Evolutionary conservation across 2,888 invertebrate species (phyloP).

Genomic region (Drosophila conformis): DNA sequence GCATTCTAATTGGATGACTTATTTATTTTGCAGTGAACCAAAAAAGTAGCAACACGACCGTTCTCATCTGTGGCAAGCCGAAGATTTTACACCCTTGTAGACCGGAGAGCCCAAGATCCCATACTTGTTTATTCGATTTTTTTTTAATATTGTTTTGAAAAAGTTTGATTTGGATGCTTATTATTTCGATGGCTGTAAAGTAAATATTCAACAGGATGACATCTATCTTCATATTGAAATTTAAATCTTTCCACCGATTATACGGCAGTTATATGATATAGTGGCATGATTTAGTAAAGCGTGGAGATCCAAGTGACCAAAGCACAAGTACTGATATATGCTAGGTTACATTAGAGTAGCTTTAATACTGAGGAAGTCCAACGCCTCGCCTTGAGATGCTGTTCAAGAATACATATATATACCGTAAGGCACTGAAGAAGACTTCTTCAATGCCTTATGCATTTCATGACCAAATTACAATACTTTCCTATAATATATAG

Average conservation of each 20-base stretch:
- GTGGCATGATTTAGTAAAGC: not conserved
- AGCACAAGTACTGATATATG: not conserved
- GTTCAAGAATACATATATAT: not conserved
- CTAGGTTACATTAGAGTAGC: not conserved
- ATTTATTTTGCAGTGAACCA: slow-evolving; percentile 32
- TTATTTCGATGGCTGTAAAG: too few species aligned
- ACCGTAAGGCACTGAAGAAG: not conserved
- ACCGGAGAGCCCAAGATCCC: not conserved
- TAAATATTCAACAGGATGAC: not conserved
- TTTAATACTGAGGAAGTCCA: not conserved
- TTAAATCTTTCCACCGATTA: not conserved
- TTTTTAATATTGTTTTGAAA: not conserved
- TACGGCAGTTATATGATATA: not conserved
- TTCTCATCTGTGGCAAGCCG: not conserved
- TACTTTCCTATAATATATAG: not conserved
- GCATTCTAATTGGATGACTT: slow-evolving; percentile 51
- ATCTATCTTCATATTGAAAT: not conserved
- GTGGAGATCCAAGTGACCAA: not conserved
- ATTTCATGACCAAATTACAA: not conserved
- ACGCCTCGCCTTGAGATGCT: not conserved
- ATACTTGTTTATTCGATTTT: not conserved
- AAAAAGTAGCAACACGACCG: not conserved
- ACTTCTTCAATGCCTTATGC: not conserved
- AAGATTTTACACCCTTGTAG: not conserved
- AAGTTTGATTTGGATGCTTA: not conserved